Evolutionary conservation across 2,113 vertebrate genomes (phyloP).

Genomic region (Cettia cetti): DNA sequence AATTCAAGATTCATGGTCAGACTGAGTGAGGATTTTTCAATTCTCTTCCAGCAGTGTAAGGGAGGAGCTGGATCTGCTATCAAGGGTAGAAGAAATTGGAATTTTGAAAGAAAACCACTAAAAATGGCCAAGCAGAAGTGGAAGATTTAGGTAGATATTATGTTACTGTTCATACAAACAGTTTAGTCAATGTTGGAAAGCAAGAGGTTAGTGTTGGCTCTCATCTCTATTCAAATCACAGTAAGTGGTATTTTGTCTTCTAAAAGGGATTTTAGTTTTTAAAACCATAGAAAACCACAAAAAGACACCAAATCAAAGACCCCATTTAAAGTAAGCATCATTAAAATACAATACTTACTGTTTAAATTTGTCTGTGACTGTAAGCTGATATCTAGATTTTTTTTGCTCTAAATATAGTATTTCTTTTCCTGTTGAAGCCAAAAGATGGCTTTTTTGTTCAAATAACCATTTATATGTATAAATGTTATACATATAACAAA

Average conservation of each 20-base stretch:
- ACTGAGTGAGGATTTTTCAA: not conserved
- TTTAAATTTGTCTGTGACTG: not conserved
- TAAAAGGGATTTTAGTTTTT: not conserved
- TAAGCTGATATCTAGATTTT: not conserved
- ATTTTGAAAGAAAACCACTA: not conserved
- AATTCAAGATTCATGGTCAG: not conserved
- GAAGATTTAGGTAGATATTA: not conserved
- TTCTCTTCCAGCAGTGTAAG: not conserved
- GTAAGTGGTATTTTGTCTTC: not conserved
- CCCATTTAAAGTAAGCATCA: not conserved
- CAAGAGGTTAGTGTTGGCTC: constrained; percentile 11
- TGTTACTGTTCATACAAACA: constrained; percentile 32
- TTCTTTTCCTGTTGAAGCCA: not conserved
- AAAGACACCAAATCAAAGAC: not conserved
- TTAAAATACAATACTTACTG: constrained; percentile 11
- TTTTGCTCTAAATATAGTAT: not conserved
- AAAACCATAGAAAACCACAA: not conserved
- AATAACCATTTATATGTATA: not conserved
- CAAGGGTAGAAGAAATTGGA: not conserved
- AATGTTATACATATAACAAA: too few species aligned
- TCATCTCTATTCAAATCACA: not conserved
- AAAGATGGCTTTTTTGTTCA: not conserved
- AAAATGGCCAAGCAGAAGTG: not conserved
- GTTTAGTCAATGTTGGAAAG: not conserved
- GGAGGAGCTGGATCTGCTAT: not conserved